Percentiles rank a stretch among this genome's conserved stretches.
phyloP scores from a whole-genome alignment of 1,140 invertebrate genomes.

The Triops cancriformis region DNA sequence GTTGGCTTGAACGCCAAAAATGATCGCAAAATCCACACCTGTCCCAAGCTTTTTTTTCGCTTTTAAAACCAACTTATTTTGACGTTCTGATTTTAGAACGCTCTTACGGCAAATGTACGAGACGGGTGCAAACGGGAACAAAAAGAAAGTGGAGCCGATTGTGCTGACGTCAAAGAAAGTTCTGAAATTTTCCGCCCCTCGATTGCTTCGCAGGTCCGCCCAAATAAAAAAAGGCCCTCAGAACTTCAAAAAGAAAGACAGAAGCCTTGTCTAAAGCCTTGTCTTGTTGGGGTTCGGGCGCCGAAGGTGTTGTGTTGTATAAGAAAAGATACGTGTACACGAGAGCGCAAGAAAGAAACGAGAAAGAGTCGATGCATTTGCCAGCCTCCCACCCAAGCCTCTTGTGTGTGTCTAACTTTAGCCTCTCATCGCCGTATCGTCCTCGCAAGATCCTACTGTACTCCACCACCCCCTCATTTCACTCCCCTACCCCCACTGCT shows the following conservation, averaged over 20 bases:
- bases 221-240: background rate
- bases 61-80: background rate
- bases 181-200: background rate
- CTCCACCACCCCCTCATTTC: background rate
- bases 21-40: background rate
- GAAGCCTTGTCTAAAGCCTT: too few species aligned
- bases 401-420: constrained; percentile 14
- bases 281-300: background rate
- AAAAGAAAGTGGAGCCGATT: background rate
- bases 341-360: background rate
- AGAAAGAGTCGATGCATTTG: background rate
- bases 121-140: background rate
- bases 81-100: background rate
- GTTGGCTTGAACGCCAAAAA: background rate
- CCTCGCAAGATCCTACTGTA: background rate
- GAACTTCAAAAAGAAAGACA: background rate
- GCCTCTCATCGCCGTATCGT: background rate
- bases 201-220: background rate
- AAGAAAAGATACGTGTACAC: background rate
- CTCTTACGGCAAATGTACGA: background rate
- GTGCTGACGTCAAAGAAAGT: constrained; percentile 4
- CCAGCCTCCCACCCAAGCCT: background rate
- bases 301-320: constrained; percentile 2
- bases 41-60: background rate
- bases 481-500: background rate